phyloP scores from a whole-genome alignment of 1,140 invertebrate genomes.

The Macrocentrus cingulum region DNA sequence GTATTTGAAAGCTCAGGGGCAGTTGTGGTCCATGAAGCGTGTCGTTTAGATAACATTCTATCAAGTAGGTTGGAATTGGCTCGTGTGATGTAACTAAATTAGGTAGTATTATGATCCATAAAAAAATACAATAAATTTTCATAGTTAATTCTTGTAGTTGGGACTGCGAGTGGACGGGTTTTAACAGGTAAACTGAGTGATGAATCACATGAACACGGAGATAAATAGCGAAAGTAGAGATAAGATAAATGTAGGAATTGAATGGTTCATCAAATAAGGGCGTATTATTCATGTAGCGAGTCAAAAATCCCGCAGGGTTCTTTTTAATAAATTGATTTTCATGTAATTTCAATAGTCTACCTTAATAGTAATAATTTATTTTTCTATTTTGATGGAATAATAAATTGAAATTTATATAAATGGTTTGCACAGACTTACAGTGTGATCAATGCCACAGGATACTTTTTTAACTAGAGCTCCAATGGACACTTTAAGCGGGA shows the following conservation, averaged over 20 bases:
- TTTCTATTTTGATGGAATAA: no score
- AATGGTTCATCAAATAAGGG: no score
- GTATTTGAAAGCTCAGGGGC: conserved; percentile 57
- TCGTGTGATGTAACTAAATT: conserved; percentile 21
- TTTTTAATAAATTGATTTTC: not conserved
- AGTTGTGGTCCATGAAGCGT: conserved; percentile 41
- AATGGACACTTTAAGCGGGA: conserved; percentile 81
- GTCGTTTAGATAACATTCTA: conserved; percentile 58
- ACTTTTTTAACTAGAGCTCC: conserved; percentile 74
- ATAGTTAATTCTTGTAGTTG: not conserved
- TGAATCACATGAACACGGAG: conserved; percentile 20
- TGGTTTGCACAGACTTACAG: conserved; percentile 73
- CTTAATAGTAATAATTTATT: conserved; percentile 14
- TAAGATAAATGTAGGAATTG: conserved; percentile 22
- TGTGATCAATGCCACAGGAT: conserved; percentile 83
- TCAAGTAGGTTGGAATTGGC: conserved; percentile 54
- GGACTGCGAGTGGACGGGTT: not conserved
- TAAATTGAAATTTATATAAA: conserved; percentile 63
- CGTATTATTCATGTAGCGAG: not conserved
- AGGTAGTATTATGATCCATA: conserved; percentile 17
- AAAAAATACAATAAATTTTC: not conserved
- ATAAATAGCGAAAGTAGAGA: conserved; percentile 13
- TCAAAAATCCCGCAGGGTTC: not conserved
- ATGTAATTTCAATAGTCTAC: no score
- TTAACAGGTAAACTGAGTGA: not conserved